Conservation (phyloP, 1,140 invertebrate species). For the Anastrepha obliqua region DNA sequence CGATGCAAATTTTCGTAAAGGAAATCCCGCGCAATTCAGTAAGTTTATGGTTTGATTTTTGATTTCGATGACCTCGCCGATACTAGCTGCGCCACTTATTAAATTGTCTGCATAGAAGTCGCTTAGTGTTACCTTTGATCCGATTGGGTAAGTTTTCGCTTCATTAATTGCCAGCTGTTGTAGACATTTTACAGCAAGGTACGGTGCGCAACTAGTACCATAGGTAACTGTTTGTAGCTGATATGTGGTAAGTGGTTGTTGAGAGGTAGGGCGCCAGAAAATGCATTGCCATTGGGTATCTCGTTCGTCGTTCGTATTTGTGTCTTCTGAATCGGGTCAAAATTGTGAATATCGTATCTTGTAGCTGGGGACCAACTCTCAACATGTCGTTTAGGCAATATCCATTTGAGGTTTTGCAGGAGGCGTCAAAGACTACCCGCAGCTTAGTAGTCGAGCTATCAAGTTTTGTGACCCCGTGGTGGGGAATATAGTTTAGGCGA, state of each 20-base stretch:
- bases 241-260: slow-evolving; percentile 7
- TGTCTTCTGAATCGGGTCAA: too few relatives aligned
- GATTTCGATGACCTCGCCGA: background rate
- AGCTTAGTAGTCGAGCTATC: too few relatives aligned
- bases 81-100: slow-evolving; percentile 52
- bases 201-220: slow-evolving; percentile 58
- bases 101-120: slow-evolving; percentile 74
- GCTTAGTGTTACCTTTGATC: slow-evolving; percentile 58
- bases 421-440: too few relatives aligned
- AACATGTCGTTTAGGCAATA: too few relatives aligned
- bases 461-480: too few relatives aligned
- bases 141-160: slow-evolving; percentile 61
- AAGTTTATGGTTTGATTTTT: slow-evolving; percentile 21
- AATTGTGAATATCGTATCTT: too few relatives aligned
- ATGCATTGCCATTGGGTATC: slow-evolving; percentile 68
- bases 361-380: too few relatives aligned
- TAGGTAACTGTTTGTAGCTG: slow-evolving; percentile 61
- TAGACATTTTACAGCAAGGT: slow-evolving; percentile 61
- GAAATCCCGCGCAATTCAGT: slow-evolving; percentile 23
- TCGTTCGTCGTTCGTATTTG: slow-evolving; percentile 59
- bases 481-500: too few relatives aligned
- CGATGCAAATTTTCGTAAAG: slow-evolving; percentile 43
- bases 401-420: too few relatives aligned
- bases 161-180: slow-evolving; percentile 69
- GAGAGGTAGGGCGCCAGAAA: slow-evolving; percentile 60